Conservation (phyloP, 1,140 invertebrate genomes). For the Lordiphosa clarofinis region DNA sequence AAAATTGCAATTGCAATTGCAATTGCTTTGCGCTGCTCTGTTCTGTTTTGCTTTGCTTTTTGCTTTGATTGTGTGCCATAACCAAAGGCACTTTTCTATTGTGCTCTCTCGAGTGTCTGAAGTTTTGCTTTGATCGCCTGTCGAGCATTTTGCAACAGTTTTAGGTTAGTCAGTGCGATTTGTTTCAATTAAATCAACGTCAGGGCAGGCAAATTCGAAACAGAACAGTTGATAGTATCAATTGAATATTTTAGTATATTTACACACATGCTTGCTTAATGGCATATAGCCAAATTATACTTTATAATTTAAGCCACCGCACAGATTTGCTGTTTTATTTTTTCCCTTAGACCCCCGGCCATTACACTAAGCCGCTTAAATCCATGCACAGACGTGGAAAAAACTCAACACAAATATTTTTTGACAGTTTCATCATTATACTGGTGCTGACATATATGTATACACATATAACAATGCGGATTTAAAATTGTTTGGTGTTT, state of each 20-base stretch:
- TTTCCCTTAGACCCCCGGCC: constrained; percentile 33
- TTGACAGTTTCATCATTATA: constrained; percentile 41
- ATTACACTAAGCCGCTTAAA: constrained; percentile 52
- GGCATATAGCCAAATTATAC: constrained; percentile 20
- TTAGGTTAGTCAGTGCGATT: constrained; percentile 24
- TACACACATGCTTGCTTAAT: constrained; percentile 10
- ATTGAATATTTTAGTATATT: background rate
- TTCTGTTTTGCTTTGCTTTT: background rate
- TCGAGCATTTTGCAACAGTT: constrained; percentile 51
- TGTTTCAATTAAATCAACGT: constrained; percentile 1
- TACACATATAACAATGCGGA: constrained; percentile 16
- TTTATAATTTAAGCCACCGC: constrained; percentile 35
- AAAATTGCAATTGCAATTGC: constrained; percentile 7
- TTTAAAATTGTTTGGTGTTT: constrained; percentile 42
- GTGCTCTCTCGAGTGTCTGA: constrained; percentile 9
- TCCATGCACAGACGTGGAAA: constrained; percentile 2
- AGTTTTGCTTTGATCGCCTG: constrained; percentile 46
- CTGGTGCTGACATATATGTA: constrained; percentile 2
- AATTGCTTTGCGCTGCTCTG: constrained; percentile 4
- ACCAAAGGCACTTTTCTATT: constrained; percentile 37
- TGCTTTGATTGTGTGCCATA: constrained; percentile 48
- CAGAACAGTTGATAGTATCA: background rate
- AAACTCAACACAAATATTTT: constrained; percentile 25
- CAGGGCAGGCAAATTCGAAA: too few species aligned
- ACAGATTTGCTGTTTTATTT: constrained; percentile 4